phyloP scores from a whole-genome alignment of 2,888 invertebrate species.

The Drosophila mercatorum region DNA sequence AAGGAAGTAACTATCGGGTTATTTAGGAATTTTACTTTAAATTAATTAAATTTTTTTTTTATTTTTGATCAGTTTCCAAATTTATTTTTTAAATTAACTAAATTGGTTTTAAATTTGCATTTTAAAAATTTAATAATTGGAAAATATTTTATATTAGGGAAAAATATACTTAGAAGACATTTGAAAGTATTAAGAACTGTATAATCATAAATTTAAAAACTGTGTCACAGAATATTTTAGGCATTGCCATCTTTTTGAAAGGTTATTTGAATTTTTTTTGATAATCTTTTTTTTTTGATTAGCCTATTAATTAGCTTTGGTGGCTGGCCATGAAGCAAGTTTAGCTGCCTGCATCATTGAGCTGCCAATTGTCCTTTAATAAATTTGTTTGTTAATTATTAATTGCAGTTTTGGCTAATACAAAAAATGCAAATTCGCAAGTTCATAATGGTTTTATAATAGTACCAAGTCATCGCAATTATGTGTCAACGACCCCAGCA shows the following conservation, averaged over 20 bases:
- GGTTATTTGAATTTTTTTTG: background rate
- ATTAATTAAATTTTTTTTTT: background rate
- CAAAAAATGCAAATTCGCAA: conserved; percentile 30
- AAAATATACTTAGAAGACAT: too few species aligned
- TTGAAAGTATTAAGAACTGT: background rate
- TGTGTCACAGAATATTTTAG: background rate
- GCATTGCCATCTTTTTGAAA: background rate
- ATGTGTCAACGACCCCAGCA: conserved; percentile 7
- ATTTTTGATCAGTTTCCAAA: too few species aligned
- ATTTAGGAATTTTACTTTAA: background rate
- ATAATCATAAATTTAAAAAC: background rate
- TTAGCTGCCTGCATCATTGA: background rate
- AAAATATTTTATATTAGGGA: too few species aligned
- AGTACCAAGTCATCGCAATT: conserved; percentile 45
- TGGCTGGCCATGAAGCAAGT: conserved; percentile 11
- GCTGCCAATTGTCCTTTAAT: conserved; percentile 14
- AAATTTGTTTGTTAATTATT: background rate
- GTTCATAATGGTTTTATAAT: conserved; percentile 19
- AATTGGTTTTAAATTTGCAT: background rate
- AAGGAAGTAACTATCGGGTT: background rate
- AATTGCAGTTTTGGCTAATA: conserved; percentile 9
- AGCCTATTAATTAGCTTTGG: background rate
- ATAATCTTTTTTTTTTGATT: background rate
- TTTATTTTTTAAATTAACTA: background rate
- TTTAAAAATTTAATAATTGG: too few species aligned